Evolutionary conservation across 2,113 vertebrate genomes (phyloP), one percentile per base, ranked within the genome.

Genomic region (Cariama cristata): DNA sequence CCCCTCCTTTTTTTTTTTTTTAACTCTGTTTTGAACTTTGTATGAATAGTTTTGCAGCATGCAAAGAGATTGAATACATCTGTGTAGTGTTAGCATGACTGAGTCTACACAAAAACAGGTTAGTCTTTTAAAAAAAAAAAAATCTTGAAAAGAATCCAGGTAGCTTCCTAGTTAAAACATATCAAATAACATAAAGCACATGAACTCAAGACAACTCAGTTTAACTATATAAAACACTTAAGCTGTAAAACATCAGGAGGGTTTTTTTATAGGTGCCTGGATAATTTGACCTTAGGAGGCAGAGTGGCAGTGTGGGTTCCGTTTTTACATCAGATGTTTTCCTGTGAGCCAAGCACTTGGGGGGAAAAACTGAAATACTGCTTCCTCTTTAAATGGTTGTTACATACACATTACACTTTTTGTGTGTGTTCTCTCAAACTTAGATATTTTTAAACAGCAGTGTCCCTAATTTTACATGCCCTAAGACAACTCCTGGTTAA

Each of bases 31-130:
- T 96, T 7, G 6, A 53, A 32, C 80, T 87, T 79, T 59, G 60
- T 90, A 93, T 93, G 91, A 97, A 84, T 81, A 79, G 53, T 68
- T 93, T 60, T 92, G 72, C 76, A 81, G 66, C n/a, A 66, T 87
- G 63, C 45, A 64, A n/a, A 58, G 47, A 80, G 89, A 95, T 96
- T 95, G 94, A 87, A 73, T 81, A 91, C 88, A 94, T 95, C 93
- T 94, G 89, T 89, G 79, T 38, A 79, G 53, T 12, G 30, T 72
- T 80, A 91, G 58, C 49, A 50, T 42, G 56, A 94, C 72, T 18
- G 52, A 82, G 45, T 55, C 86, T 95, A 42, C 58, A 91, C 49
- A 79, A 92, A 97, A 89, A 0, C 71, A 87, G 86, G 68, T 90
- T 92, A 73, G 53, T 77, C 69, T 18, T 44, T 75, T 0, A 27